A percentile compares a stretch with the other conserved stretches of the same genome.
These are phyloP conservation scores for Allygus modestus DNA, from an alignment of 2,888 invertebrate genomes.

Conservation along the genomic window DNA sequence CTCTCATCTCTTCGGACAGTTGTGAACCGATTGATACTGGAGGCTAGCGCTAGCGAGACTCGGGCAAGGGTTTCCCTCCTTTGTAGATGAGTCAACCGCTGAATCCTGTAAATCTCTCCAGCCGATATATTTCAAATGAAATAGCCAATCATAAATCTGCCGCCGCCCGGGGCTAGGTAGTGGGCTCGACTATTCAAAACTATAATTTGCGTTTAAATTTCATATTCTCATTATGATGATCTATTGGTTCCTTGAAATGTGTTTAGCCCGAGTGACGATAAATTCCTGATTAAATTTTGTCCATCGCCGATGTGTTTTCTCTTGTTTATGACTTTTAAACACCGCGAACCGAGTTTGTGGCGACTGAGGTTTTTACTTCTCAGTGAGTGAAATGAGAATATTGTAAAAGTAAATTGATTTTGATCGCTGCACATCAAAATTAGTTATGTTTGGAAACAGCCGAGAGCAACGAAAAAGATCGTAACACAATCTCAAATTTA, in stretches of 20 bases:
- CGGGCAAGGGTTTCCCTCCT: not conserved
- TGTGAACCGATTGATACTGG: too few species aligned
- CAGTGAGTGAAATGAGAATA: too few species aligned
- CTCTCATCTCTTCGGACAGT: too few species aligned
- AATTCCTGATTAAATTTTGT: constrained; percentile 33
- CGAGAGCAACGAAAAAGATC: too few species aligned
- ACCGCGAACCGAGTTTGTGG: not conserved
- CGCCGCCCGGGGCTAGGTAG: constrained; percentile 15
- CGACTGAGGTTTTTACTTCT: too few species aligned
- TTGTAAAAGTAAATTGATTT: too few species aligned
- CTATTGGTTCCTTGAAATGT: constrained; percentile 47
- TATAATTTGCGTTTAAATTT: constrained; percentile 60
- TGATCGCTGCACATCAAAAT: too few species aligned
- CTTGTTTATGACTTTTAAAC: constrained; percentile 3
- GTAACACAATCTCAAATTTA: too few species aligned
- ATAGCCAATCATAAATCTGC: constrained; percentile 59
- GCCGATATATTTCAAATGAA: constrained; percentile 56
- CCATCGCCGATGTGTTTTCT: not conserved
- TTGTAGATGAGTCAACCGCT: constrained; percentile 46
- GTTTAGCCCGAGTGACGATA: constrained; percentile 42
- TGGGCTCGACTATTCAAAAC: constrained; percentile 58
- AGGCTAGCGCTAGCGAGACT: not conserved
- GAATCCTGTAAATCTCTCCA: constrained; percentile 50
- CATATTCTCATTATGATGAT: constrained; percentile 58
- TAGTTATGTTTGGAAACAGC: too few species aligned